Conservation (phyloP, 2,888 invertebrate species). For the Tipula helvola region DNA sequence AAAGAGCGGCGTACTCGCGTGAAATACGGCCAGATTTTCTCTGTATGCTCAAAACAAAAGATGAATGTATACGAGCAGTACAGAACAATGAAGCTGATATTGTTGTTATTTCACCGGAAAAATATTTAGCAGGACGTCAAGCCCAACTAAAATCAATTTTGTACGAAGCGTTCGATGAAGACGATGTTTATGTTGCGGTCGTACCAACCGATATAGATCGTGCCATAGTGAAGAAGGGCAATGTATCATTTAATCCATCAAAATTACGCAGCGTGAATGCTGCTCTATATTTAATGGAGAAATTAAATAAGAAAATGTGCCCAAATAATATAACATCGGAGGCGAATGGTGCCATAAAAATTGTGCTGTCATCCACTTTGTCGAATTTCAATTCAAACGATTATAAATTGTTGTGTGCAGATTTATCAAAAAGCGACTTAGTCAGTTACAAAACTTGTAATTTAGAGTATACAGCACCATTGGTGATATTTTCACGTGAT, state of each 20-base stretch:
- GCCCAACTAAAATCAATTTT: conserved; percentile 26
- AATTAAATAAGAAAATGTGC: background rate
- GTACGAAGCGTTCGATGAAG: conserved; percentile 25
- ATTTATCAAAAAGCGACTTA: conserved; percentile 26
- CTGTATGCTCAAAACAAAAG: conserved; percentile 52
- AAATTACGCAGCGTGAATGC: background rate
- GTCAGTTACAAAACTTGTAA: conserved; percentile 29
- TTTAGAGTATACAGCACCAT: conserved; percentile 29
- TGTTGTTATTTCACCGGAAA: conserved; percentile 16
- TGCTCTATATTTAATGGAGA: background rate
- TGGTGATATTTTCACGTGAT: conserved; percentile 18
- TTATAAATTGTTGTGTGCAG: conserved; percentile 27
- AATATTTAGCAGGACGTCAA: conserved; percentile 19
- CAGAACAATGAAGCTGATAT: conserved; percentile 26
- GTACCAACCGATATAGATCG: conserved; percentile 15
- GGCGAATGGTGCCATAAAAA: conserved; percentile 19
- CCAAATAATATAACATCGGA: background rate
- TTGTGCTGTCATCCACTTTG: conserved; percentile 27
- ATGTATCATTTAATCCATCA: background rate
- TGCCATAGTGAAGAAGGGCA: background rate
- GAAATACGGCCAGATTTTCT: conserved; percentile 69
- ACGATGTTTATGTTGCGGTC: conserved; percentile 28
- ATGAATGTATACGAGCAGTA: conserved; percentile 35
- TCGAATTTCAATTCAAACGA: conserved; percentile 25
- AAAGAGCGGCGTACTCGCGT: conserved; percentile 59